Evolutionary conservation across 2,797 vertebrate genomes (phyloP), one percentile per base, ranked within the genome.

Genomic region (Bufotes viridis): DNA sequence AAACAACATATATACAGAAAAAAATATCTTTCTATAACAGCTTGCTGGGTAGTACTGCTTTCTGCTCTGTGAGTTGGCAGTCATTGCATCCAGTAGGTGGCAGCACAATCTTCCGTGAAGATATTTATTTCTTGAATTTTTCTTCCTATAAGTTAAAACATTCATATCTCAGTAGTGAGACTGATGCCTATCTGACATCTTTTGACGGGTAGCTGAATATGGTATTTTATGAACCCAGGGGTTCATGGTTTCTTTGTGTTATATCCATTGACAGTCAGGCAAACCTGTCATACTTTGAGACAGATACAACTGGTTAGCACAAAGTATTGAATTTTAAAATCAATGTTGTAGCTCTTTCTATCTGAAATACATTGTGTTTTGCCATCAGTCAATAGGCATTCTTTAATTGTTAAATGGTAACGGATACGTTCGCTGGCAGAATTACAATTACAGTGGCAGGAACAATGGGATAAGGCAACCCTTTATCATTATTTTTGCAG

Each of bases 181-280:
- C 84, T n/a, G 80, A 86, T 89, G 84, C 55, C 80, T 82, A 83
- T 87, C 80, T 82, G 60, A 60, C 18, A 83, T 82, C 12, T 63
- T 79, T 79, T 87, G 88, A 87, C 67, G 74, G 61, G 61, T 83
- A 81, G 86, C 72, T 89, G 88, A 89, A 89, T 89, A 78, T 85
- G n/a, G 70, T 69, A 78, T 82, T 84, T 60, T 42, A 78, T 72
- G 57, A 86, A 86, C 80, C 79, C 20, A 82, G 85, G 78, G 53
- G 88, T 74, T 84, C 80, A 65, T 24, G 63, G 70, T 61, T 74
- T 82, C 74, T 78, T 55, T 60, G 76, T 24, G 51, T 70, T 75
- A 51, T 76, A 13, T 87, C 49, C 63, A 58, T n/a, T 89, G 88
- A 82, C 88, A 82, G 88, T 63, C 65, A 86, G 78, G 69, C 87